A percentile compares a stretch with the other conserved stretches of the same genome.
These are phyloP conservation scores for Frankliniella intonsa DNA, from an alignment of 2,888 invertebrate species.

Conservation along the genomic window DNA sequence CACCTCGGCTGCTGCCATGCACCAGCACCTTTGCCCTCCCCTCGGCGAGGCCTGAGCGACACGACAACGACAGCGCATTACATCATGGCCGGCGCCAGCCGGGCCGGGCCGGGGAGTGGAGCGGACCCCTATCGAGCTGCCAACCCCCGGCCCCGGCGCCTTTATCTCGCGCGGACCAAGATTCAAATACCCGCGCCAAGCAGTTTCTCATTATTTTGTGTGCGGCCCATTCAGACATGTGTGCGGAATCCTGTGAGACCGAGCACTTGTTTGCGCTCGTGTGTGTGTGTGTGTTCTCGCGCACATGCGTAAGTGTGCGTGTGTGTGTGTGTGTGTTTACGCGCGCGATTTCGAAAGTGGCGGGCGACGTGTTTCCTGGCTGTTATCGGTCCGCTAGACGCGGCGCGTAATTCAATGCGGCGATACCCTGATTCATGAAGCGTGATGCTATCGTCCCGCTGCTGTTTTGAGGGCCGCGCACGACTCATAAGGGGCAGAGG, in stretches of 20 bases:
- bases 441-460: slow-evolving; percentile 4
- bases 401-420: not conserved
- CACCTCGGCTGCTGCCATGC: not conserved
- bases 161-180: no score
- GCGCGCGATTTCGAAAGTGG: not conserved
- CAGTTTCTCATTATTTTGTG: not conserved
- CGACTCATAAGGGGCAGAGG: not conserved
- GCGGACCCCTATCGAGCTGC: no score
- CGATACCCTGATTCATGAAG: slow-evolving; percentile 4
- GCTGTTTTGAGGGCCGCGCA: not conserved
- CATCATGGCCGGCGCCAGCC: no score
- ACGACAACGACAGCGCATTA: not conserved
- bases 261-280: not conserved
- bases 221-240: not conserved
- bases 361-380: not conserved
- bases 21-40: no score
- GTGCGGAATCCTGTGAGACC: no score
- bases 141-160: no score
- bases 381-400: not conserved
- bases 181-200: not conserved
- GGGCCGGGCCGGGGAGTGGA: no score
- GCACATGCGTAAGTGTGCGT: not conserved
- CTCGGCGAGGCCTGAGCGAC: not conserved
- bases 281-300: not conserved
- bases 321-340: not conserved